phyloP scores from a whole-genome alignment of 2,797 vertebrate species.

The Arrhamphus sclerolepis region DNA sequence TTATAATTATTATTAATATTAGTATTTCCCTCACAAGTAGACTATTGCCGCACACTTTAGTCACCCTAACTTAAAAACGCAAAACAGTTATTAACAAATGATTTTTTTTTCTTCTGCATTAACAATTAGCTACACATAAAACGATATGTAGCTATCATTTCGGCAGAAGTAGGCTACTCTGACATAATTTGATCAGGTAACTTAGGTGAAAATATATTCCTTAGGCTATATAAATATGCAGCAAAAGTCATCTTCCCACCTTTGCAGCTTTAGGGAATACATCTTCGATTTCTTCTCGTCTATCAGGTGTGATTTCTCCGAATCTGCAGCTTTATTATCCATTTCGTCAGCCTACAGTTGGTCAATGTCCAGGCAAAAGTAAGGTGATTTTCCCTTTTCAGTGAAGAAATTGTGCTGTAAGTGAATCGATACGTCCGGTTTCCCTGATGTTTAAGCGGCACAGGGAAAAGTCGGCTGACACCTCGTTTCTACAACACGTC shows the following conservation, averaged over 20 bases:
- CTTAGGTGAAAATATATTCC: not conserved
- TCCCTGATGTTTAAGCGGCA: slow-evolving; percentile 44
- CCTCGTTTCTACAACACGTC: slow-evolving; percentile 38
- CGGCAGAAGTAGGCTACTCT: too few relatives aligned
- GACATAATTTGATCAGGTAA: too few relatives aligned
- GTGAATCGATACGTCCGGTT: slow-evolving; percentile 22
- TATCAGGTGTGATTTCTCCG: slow-evolving; percentile 84
- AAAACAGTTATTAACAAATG: too few relatives aligned
- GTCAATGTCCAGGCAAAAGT: slow-evolving; percentile 3
- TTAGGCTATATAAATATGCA: not conserved
- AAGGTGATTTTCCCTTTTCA: not conserved
- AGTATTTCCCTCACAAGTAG: too few relatives aligned
- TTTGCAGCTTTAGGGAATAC: slow-evolving; percentile 79
- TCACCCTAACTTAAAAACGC: too few relatives aligned
- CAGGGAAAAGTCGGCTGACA: slow-evolving; percentile 37
- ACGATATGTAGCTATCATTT: too few relatives aligned
- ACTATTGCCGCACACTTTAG: too few relatives aligned
- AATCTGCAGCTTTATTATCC: slow-evolving; percentile 74
- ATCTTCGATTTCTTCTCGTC: slow-evolving; percentile 79
- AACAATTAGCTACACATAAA: too few relatives aligned
- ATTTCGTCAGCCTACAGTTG: slow-evolving; percentile 47
- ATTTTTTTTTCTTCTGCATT: too few relatives aligned
- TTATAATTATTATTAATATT: too few relatives aligned
- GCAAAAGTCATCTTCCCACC: slow-evolving; percentile 57
- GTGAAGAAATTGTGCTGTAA: slow-evolving; percentile 20